A percentile compares a stretch with the other conserved stretches of the same genome.
Evolutionary conservation across 2,113 vertebrate species (phyloP).

Genomic region (Pontoporia blainvillei): DNA sequence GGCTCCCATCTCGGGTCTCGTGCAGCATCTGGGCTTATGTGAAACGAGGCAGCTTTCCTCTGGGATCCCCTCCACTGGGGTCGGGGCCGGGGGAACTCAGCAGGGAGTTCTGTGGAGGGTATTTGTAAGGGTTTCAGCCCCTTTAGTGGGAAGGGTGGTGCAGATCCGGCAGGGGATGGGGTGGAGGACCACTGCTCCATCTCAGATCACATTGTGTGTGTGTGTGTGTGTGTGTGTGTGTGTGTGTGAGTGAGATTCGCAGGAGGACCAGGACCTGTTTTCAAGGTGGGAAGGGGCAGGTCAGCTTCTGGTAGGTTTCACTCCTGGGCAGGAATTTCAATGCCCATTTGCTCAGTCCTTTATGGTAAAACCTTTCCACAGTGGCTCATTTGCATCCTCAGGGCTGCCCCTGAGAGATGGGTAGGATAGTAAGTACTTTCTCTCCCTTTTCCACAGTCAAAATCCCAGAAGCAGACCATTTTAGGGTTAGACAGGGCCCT

Average conservation of each 20-base stretch:
- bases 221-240: accelerated
- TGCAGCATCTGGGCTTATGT: background rate
- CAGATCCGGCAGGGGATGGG: background rate
- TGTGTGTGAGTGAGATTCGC: background rate
- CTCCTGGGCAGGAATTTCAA: background rate
- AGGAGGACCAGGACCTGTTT: background rate
- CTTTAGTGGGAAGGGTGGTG: accelerated
- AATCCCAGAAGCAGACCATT: background rate
- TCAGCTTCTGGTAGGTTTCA: background rate
- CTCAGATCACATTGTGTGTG: accelerated
- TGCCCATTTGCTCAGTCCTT: background rate
- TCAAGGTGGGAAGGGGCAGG: background rate
- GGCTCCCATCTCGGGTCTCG: accelerated
- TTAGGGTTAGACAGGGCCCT: background rate
- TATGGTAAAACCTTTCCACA: background rate
- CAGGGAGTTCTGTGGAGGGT: background rate
- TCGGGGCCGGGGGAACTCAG: no score
- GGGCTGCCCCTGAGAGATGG: background rate
- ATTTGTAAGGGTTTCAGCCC: background rate
- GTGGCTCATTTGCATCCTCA: background rate
- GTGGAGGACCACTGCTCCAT: accelerated
- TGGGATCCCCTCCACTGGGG: background rate
- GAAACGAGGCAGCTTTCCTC: background rate
- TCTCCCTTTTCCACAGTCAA: background rate
- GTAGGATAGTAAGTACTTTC: background rate